Base-by-base conservation (phyloP, 2,113 vertebrate genomes). In the Amphiprion percula region DNA sequence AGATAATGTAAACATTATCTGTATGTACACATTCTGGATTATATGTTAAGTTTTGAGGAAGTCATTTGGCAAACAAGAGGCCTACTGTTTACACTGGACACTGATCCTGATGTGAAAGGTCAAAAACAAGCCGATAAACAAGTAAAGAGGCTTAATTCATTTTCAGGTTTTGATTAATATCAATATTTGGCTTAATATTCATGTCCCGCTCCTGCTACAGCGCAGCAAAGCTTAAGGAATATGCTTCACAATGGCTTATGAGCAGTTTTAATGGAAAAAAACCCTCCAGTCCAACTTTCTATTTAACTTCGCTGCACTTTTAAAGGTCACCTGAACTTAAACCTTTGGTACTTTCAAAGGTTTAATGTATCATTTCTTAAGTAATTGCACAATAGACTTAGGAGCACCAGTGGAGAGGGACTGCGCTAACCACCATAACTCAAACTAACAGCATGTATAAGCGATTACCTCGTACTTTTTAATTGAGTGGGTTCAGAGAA, bases 401-500 rank as follows among this genome's bases (percentile, higher is more conserved):
- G 71, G 56, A 41, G 76, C 59, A 30, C 1, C 80, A 1, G 49
- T 15, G 50, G 39, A 49, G 53, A 39, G 74, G 44, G 77, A 49
- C 65, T 17, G 64, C 11, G 75, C 65, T 77, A 79, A 68, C 70
- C 61, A 24, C 80, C 86, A 87, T 94, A 91, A 94, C 85, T 94
- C 91, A 92, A 68, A 33, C 68, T 79, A 87, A 87, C 86, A 88
- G 88, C 88, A 82, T 84, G 83, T 85, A 73, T n/a, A 74, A 79
- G 89, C 87, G 84, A 88, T 87, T 88, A 91, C 66, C 91, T 87
- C 81, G 69, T 88, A 86, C 87, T 83, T 91, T 94, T 94, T 94
- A 95, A 94, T 94, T 88, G 90, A 92, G 86, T 90, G 90, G 89
- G 88, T 85, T 91, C 87, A 80, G 77, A 87, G 83, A 79, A 80